phyloP scores from a whole-genome alignment of 1,140 invertebrate species.

The Agrypnia vestita region DNA sequence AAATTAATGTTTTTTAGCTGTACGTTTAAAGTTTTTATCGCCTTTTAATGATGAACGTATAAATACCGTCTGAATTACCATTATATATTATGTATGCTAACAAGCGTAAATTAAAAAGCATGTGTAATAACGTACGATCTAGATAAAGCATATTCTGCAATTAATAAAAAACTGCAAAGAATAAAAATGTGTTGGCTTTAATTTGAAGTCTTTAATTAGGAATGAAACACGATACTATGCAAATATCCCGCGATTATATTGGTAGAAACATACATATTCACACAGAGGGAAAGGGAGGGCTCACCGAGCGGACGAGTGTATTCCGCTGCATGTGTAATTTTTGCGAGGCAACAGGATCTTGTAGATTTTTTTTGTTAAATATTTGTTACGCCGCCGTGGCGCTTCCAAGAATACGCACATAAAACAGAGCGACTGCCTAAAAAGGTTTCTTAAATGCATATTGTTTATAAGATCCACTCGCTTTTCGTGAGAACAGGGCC shows the following conservation, averaged over 20 bases:
- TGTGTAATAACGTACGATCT: not conserved
- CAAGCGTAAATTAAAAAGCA: no score
- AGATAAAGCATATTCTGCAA: constrained; percentile 8
- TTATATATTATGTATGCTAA: no score
- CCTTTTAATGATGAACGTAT: no score
- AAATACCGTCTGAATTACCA: no score
- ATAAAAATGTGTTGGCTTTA: constrained; percentile 1
- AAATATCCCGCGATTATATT: not conserved
- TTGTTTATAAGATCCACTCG: constrained; percentile 2
- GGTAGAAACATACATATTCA: constrained; percentile 2
- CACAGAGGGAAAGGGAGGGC: not conserved
- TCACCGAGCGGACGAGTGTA: not conserved
- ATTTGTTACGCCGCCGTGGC: constrained; percentile 30
- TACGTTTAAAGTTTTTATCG: no score
- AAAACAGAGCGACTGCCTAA: constrained; percentile 19
- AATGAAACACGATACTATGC: constrained; percentile 1
- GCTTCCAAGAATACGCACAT: constrained; percentile 18
- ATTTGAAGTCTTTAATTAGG: constrained; percentile 11
- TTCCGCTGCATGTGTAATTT: constrained; percentile 26
- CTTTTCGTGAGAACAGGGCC: constrained; percentile 12
- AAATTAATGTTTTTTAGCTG: no score
- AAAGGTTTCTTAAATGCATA: constrained; percentile 38
- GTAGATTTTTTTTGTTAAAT: constrained; percentile 18
- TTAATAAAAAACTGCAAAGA: not conserved
- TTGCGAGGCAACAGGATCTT: not conserved